phyloP scores from a whole-genome alignment of 2,113 vertebrate species.

The Lophura nycthemera region DNA sequence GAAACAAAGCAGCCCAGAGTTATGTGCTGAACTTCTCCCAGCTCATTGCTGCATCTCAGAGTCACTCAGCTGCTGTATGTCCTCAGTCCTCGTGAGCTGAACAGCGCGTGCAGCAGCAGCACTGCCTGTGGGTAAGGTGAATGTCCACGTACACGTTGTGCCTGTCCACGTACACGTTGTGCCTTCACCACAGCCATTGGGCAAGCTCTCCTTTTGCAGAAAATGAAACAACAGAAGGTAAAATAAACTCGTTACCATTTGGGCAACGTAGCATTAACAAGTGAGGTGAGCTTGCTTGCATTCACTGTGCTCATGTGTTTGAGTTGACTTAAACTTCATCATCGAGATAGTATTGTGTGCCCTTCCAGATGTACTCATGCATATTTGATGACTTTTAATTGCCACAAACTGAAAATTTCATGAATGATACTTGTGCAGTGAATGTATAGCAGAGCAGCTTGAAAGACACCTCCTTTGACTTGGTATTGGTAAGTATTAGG shows the following conservation, averaged over 20 bases:
- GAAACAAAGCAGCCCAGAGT: not conserved
- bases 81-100: fast-evolving
- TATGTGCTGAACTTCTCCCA: not conserved
- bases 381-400: conserved; percentile 59
- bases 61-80: not conserved
- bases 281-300: not conserved
- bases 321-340: not conserved
- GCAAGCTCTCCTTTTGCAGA: not conserved
- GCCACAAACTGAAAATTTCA: conserved; percentile 47
- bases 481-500: not conserved
- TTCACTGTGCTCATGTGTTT: fast-evolving
- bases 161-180: fast-evolving
- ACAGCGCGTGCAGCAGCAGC: not conserved
- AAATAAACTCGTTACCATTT: fast-evolving
- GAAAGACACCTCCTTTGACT: not conserved
- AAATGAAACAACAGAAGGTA: not conserved
- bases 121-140: not conserved
- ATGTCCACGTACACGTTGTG: not conserved
- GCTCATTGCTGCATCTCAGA: not conserved
- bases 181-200: not conserved
- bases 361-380: conserved; percentile 32
- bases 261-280: fast-evolving
- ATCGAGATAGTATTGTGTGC: not conserved
- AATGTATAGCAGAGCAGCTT: not conserved
- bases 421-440: not conserved